These are phyloP conservation scores for Drosophila navojoa DNA, from an alignment of 1,140 invertebrate genomes.

Conservation along the genomic window DNA sequence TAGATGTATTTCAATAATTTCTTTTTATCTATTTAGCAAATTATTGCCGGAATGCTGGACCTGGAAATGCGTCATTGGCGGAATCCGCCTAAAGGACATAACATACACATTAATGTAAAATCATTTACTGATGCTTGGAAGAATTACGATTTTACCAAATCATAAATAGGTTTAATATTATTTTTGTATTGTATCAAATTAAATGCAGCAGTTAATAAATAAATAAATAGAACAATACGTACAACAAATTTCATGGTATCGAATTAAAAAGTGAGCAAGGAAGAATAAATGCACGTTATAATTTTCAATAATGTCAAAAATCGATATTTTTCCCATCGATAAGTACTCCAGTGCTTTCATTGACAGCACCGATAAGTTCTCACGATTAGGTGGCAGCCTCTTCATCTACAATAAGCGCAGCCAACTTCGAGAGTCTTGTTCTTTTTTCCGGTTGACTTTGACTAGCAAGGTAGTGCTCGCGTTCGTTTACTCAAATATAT, in stretches of 20 bases:
- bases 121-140: constrained; percentile 70
- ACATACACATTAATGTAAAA: constrained; percentile 41
- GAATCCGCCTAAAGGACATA: constrained; percentile 89
- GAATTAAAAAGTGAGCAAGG: no score
- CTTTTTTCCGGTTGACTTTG: constrained; percentile 84
- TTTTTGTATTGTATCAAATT: no score
- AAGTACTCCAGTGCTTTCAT: neutral
- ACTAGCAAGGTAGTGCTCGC: constrained; percentile 80
- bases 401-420: constrained; percentile 52
- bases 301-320: neutral
- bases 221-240: neutral
- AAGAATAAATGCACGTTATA: no score
- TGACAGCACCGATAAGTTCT: constrained; percentile 18
- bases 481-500: constrained; percentile 60
- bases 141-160: constrained; percentile 26
- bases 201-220: neutral
- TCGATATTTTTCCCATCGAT: constrained; percentile 1
- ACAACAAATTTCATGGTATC: no score
- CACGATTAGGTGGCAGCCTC: constrained; percentile 24
- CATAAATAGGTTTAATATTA: no score
- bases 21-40: constrained; percentile 88
- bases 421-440: constrained; percentile 77
- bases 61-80: constrained; percentile 91
- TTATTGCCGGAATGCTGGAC: constrained; percentile 97
- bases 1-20: neutral